Evolutionary conservation across 23 tunicate species (phyloP).

Genomic region (Clavelina lepadiformis): DNA sequence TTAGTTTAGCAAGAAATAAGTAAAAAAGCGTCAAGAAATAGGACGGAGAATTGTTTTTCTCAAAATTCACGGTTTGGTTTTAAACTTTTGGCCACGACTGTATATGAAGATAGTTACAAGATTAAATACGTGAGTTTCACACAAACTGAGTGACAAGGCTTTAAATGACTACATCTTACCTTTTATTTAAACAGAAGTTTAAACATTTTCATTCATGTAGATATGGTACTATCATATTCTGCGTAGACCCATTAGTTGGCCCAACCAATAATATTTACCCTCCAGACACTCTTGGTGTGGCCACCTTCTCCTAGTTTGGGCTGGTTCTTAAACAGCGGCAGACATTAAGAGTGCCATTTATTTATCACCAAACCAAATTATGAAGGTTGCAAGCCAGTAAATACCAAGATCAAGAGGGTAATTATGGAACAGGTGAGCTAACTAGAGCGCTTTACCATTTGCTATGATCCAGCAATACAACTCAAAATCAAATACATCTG

Average conservation of each 20-base stretch:
- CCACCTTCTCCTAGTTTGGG: slow-evolving; percentile 1
- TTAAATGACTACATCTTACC: slow-evolving; percentile 24
- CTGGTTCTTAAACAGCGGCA: slow-evolving; percentile 4
- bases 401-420: background rate
- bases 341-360: background rate
- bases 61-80: too few species aligned
- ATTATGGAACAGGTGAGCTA: too few species aligned
- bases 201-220: too few species aligned
- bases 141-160: background rate
- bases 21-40: too few species aligned
- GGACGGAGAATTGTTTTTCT: too few species aligned
- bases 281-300: slow-evolving; percentile 14
- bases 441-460: too few species aligned
- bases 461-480: background rate
- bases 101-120: too few species aligned
- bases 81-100: too few species aligned
- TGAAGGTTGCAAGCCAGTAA: slow-evolving; percentile 10
- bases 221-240: too few species aligned
- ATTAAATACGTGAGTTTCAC: too few species aligned
- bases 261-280: slow-evolving; percentile 19
- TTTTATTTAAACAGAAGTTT: slow-evolving; percentile 2
- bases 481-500: background rate
- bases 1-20: too few species aligned
- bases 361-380: slow-evolving; percentile 27
- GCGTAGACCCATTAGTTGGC: slow-evolving; percentile 1